Evolutionary conservation across 1,140 invertebrate species (phyloP).

Genomic region (Bombus superbus): DNA sequence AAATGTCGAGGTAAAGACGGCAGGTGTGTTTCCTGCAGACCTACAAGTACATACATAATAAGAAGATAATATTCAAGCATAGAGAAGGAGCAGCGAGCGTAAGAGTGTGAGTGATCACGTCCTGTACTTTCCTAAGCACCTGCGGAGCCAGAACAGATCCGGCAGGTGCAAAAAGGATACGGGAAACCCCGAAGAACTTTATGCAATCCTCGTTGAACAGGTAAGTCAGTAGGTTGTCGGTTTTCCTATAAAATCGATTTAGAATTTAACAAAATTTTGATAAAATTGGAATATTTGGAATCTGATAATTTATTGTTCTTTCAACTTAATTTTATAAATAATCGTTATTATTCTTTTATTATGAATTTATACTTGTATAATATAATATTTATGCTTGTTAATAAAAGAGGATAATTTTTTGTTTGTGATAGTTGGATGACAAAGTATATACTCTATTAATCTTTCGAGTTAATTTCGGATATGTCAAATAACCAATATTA

Average conservation of each 20-base stretch:
- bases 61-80: slow-evolving; percentile 49
- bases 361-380: too few relatives aligned
- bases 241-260: background rate
- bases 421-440: too few relatives aligned
- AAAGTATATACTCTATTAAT: background rate
- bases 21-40: slow-evolving; percentile 34
- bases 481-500: background rate
- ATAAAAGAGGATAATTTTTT: too few relatives aligned
- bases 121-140: slow-evolving; percentile 63
- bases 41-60: slow-evolving; percentile 25
- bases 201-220: slow-evolving; percentile 5
- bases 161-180: slow-evolving; percentile 62
- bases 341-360: background rate
- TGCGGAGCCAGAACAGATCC: slow-evolving; percentile 52
- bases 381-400: background rate
- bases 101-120: slow-evolving; percentile 37
- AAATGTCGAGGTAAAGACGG: slow-evolving; percentile 12
- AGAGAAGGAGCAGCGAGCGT: slow-evolving; percentile 25
- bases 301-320: background rate
- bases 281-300: background rate
- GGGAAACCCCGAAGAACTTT: slow-evolving; percentile 30
- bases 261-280: background rate
- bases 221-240: background rate
- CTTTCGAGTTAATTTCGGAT: background rate
- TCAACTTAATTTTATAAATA: background rate